Evolutionary conservation across 1,140 invertebrate genomes (phyloP), one percentile per base, ranked within the genome.

Genomic region (Zaprionus capensis): DNA sequence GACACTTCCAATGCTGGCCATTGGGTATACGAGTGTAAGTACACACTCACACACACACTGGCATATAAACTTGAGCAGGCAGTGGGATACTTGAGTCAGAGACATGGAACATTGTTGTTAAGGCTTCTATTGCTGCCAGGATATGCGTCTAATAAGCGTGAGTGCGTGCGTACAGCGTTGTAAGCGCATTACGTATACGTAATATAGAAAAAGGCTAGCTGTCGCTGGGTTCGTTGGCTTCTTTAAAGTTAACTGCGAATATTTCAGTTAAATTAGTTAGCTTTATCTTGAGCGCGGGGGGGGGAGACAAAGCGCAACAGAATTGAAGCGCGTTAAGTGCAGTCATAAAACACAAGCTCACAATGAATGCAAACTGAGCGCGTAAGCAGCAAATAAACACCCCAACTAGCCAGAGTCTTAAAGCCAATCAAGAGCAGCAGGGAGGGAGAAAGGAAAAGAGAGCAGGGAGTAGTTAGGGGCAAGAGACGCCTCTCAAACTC

Each of bases 71-170:
- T 73, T 68, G 64, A 65, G 71, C 49, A 38, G 44, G 22, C 59
- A 75, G 41, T 9, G 49, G 76, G 14, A 51, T 66, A 67, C 68
- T 58, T 84, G 67, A 70, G 55, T 31, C 71, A 20, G 36, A 20
- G 44, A 62, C 41, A 41, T 57, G 61, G 77, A 11, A 71, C 82
- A 86, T 78, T 86, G 79, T 86, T 86, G 82, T 77, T 73, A 53
- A 36, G 72, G 59, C 63, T 68, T 53, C 53, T 44, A 69, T 81
- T 67, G 70, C 67, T 49, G 69, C 75, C 75, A 73, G 78, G 78
- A 81, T 75, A 85, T 88, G 79, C 86, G 85, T 90, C 85, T 84
- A 90, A 90, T 81, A 88, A 90, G 81, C 85, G 81, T 79, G 67
- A 71, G 67, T 74, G 58, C 62, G 41, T 62, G 46, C 34, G 57